A percentile compares a stretch with the other conserved stretches of the same genome.
Conservation (phyloP, 2,888 invertebrate genomes). For the Masnerella sp. region DNA sequence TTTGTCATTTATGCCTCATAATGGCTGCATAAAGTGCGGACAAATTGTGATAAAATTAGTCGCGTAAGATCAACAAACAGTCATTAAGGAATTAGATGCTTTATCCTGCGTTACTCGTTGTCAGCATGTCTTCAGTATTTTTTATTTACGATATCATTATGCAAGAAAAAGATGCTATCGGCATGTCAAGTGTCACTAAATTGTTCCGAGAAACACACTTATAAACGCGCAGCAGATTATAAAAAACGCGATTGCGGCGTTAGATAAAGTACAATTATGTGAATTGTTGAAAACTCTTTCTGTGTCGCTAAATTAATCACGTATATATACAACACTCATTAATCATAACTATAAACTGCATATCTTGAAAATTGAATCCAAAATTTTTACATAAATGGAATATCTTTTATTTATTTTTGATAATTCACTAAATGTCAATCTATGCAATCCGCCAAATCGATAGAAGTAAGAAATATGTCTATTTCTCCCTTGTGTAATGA, state of each 20-base stretch:
- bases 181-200: slow-evolving; percentile 30
- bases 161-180: slow-evolving; percentile 20
- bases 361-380: too few relatives aligned
- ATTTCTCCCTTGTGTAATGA: slow-evolving; percentile 20
- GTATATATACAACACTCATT: too few relatives aligned
- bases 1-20: slow-evolving; percentile 6
- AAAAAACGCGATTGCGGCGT: slow-evolving; percentile 7
- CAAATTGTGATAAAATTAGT: slow-evolving; percentile 6
- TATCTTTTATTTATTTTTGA: too few relatives aligned
- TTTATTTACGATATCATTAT: slow-evolving; percentile 25
- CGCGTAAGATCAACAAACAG: neutral
- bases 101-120: slow-evolving; percentile 10
- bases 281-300: neutral
- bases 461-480: slow-evolving; percentile 20
- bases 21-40: neutral
- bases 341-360: too few relatives aligned
- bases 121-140: slow-evolving; percentile 4
- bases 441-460: too few relatives aligned
- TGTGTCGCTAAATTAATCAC: too few relatives aligned
- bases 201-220: slow-evolving; percentile 24
- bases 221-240: slow-evolving; percentile 5
- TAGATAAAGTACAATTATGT: slow-evolving; percentile 25
- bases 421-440: too few relatives aligned
- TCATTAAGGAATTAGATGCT: slow-evolving; percentile 15
- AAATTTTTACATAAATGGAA: too few relatives aligned